phyloP scores from a whole-genome alignment of 2,113 vertebrate species.

The Crotalus helleri region DNA sequence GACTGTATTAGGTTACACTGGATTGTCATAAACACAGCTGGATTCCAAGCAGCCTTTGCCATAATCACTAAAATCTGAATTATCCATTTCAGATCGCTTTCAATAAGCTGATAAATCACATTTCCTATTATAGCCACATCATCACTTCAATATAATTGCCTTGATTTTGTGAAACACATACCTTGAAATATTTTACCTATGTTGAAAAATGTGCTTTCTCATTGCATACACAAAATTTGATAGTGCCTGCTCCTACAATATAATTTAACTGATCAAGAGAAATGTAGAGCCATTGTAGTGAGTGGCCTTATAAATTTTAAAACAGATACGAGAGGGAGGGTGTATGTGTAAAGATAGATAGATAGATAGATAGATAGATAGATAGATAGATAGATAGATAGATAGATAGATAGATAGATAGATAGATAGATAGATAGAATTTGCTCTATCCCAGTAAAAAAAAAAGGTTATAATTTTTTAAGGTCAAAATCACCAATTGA shows the following conservation, averaged over 20 bases:
- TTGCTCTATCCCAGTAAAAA: background rate
- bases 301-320: background rate
- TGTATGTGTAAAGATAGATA: background rate
- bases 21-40: slow-evolving; percentile 28
- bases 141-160: slow-evolving; percentile 20
- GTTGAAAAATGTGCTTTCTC: background rate
- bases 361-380: too few relatives aligned
- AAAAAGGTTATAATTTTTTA: background rate
- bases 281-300: background rate
- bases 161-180: background rate
- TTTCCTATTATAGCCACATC: slow-evolving; percentile 5
- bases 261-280: background rate
- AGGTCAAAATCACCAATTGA: background rate
- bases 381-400: too few relatives aligned
- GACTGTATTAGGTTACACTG: slow-evolving; percentile 11
- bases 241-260: background rate
- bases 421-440: background rate
- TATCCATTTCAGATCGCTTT: slow-evolving; percentile 37
- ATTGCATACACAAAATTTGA: background rate
- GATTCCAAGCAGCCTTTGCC: slow-evolving; percentile 14
- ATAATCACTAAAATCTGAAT: slow-evolving; percentile 37
- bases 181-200: background rate
- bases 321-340: background rate
- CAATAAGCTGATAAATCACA: slow-evolving; percentile 18
- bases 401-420: background rate